Conservation (phyloP, 2,888 invertebrate species). For the Lithophane socia region DNA sequence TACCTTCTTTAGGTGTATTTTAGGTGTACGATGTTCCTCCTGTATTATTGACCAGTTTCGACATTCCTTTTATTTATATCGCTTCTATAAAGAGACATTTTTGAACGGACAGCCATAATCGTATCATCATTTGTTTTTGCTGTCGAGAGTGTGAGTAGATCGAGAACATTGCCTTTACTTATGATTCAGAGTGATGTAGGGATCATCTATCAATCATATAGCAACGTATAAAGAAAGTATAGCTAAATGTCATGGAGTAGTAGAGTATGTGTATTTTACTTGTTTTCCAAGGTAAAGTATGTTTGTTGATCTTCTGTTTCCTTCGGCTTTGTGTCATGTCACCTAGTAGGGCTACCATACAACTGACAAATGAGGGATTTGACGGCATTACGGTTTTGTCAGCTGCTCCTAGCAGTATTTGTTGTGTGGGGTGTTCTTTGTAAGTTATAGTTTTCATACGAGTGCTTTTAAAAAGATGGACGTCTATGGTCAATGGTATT, state of each 20-base stretch:
- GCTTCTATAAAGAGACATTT: no score
- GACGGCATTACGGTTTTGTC: constrained; percentile 49
- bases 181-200: no score
- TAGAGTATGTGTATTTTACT: background rate
- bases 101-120: no score
- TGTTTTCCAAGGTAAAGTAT: background rate
- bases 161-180: no score
- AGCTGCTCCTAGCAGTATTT: constrained; percentile 47
- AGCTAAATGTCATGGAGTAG: background rate
- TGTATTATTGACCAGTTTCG: no score
- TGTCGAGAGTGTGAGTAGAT: no score
- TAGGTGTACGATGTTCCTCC: no score
- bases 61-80: no score
- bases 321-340: background rate
- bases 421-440: constrained; percentile 42
- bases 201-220: background rate
- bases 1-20: no score
- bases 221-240: background rate
- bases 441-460: constrained; percentile 25
- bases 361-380: constrained; percentile 64
- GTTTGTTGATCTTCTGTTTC: constrained; percentile 16
- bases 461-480: background rate
- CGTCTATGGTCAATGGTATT: background rate
- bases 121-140: no score
- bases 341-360: constrained; percentile 51